phyloP scores from a whole-genome alignment of 2,888 invertebrate genomes.

The Nebria salina region DNA sequence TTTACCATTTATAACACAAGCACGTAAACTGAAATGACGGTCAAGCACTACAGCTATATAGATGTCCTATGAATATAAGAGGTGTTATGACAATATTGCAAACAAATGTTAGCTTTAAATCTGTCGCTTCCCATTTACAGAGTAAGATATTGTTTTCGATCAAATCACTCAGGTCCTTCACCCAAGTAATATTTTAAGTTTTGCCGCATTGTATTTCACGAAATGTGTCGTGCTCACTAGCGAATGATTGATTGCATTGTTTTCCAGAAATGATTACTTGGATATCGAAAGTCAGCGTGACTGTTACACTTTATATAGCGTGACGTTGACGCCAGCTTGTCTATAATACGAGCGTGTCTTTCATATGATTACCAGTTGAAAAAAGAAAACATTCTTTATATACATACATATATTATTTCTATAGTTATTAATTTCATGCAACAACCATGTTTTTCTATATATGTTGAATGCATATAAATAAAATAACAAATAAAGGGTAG shows the following conservation, averaged over 20 bases:
- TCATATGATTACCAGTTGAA: background rate
- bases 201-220: background rate
- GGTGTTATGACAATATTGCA: background rate
- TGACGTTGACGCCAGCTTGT: background rate
- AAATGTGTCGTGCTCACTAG: background rate
- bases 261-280: background rate
- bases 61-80: background rate
- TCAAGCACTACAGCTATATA: background rate
- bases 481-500: too few relatives aligned
- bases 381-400: too few relatives aligned
- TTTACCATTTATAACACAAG: conserved; percentile 7
- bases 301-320: background rate
- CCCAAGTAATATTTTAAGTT: conserved; percentile 3
- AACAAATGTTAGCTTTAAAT: conserved; percentile 12
- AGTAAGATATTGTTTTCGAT: conserved; percentile 6
- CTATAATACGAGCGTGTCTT: background rate
- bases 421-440: too few relatives aligned
- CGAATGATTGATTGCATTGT: background rate
- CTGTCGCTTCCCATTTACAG: conserved; percentile 10
- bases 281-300: background rate
- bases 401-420: too few relatives aligned
- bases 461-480: too few relatives aligned
- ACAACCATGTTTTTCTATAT: too few relatives aligned
- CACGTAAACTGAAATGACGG: conserved; percentile 26
- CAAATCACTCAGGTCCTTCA: conserved; percentile 14